Base-by-base conservation (phyloP, 2,888 invertebrate species). In the Tetanocera ferruginea region DNA sequence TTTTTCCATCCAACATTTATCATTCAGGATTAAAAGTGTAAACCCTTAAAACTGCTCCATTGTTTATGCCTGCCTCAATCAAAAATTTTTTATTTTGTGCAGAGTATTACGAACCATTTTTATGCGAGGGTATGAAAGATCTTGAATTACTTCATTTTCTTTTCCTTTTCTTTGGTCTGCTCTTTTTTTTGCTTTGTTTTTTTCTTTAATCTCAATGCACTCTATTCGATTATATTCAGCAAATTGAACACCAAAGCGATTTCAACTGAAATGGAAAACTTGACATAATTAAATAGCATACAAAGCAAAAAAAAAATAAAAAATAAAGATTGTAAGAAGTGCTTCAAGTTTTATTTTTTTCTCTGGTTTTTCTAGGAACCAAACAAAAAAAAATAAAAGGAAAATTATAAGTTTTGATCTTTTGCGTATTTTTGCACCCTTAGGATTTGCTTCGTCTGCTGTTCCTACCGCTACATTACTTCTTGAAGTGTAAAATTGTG, bases 401-500 rank as follows among this genome's bases (percentile, higher is more conserved):
- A 43, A 23, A 23, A 60, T 28, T 60, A 60, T 25, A 8, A 25
- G 23, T 25, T 60, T 60, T 60, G 57, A 60, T 60, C 57, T 60
- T 60, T 60, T 60, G 19, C 57, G 23, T 60, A 60, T 25, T 60
- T 28, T 28, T 14, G 43, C 43, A 43, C 43, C 11, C 43, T 43
- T 14, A 43, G 43, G 11, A 60, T 14, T 60, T 60, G 25, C 37
- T 17, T 19, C 31, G 66, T 25, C 64, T 37, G 57, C 66, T 25
- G 64, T 19, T 28, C 64, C 43, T 49, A 83, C 83, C 83, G 83
- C 86, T 86, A 84, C 85, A 85, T 85, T 86, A 86, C 84, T 83
- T 84, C 82, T 84, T 86, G 82, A 84, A 85, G 85, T 86, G 85
- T 85, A 83, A 85, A 85, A 86, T 85, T 86, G 86, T 83, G 86